A percentile compares a stretch with the other conserved stretches of the same genome.
Evolutionary conservation across 2,113 vertebrate genomes (phyloP).

Genomic region (Brienomyrus brachyistius): DNA sequence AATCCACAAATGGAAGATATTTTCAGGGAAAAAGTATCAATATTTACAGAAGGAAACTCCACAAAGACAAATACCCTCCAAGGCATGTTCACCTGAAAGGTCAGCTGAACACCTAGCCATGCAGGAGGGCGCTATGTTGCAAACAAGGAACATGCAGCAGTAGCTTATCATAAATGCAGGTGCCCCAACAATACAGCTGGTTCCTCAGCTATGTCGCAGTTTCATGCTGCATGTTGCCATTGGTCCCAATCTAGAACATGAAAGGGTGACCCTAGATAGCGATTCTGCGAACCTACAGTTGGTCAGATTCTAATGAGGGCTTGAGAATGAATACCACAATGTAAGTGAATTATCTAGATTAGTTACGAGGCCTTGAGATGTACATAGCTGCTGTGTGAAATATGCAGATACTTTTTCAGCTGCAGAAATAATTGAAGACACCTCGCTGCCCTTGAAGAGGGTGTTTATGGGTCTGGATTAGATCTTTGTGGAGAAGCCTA

Average conservation of each 20-base stretch:
- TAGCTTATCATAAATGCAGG: not conserved
- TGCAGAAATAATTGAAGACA: not conserved
- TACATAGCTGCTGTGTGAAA: not conserved
- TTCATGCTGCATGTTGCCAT: not conserved
- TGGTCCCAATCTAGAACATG: not conserved
- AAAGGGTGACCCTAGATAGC: not conserved
- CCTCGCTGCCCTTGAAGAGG: not conserved
- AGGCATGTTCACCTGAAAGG: not conserved
- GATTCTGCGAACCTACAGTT: not conserved
- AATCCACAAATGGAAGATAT: not conserved
- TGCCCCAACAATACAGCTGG: not conserved
- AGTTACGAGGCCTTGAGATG: not conserved
- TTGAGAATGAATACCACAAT: not conserved
- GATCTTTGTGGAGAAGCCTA: not conserved
- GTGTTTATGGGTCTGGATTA: not conserved
- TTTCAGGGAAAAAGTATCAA: not conserved
- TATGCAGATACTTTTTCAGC: not conserved
- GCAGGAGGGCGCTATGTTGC: not conserved
- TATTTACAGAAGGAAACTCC: not conserved
- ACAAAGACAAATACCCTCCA: not conserved
- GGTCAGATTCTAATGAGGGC: not conserved
- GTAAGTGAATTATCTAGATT: not conserved
- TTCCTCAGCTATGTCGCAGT: not conserved
- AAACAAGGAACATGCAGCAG: not conserved
- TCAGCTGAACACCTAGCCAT: not conserved